These are phyloP conservation scores for Eidolon helvum DNA, from an alignment of 2,113 vertebrate genomes.

Conservation along the genomic window DNA sequence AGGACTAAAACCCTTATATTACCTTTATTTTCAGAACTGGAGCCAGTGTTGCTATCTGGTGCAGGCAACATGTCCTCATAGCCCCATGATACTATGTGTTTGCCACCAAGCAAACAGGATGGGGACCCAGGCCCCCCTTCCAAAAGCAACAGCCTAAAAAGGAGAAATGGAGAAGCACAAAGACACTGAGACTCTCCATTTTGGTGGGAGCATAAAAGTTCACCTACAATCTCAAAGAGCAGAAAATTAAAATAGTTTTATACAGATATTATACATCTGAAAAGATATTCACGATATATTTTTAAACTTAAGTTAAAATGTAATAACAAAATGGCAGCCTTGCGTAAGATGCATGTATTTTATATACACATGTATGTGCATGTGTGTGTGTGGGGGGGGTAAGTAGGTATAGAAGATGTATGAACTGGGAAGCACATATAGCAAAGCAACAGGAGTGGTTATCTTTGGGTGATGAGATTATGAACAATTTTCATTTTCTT, in stretches of 20 bases:
- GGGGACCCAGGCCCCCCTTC: conserved; percentile 98
- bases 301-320: conserved; percentile 29
- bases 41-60: conserved; percentile 91
- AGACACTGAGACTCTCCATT: background rate
- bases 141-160: conserved; percentile 92
- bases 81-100: conserved; percentile 98
- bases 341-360: background rate
- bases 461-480: background rate
- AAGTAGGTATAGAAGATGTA: background rate
- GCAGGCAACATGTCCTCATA: conserved; percentile 99
- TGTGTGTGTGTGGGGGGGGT: no score
- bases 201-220: background rate
- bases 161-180: conserved; percentile 32
- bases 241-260: background rate
- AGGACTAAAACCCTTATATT: conserved; percentile 30
- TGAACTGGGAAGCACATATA: background rate
- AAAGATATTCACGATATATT: background rate
- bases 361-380: background rate
- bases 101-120: conserved; percentile 96
- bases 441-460: background rate
- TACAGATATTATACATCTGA: background rate
- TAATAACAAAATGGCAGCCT: background rate
- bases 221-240: background rate
- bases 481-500: conserved; percentile 39
- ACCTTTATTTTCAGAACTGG: conserved; percentile 96